Evolutionary conservation across 2,797 vertebrate genomes (phyloP), one percentile per base, ranked within the genome.

Genomic region (Clarias pachynema): DNA sequence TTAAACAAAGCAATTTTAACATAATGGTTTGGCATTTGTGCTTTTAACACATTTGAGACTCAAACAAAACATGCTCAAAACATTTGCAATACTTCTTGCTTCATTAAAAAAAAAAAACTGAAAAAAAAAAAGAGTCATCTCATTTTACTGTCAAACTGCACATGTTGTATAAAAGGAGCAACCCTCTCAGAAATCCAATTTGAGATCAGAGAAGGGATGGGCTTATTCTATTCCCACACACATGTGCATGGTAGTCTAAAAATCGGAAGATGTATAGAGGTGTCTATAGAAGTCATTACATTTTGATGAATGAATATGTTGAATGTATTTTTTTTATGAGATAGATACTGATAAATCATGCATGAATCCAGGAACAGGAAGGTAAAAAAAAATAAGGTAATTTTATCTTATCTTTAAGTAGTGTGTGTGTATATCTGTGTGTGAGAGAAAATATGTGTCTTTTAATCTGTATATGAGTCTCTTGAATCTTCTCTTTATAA

Each of bases 401-500:
- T n/a, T 53, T 26, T 40, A 20, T 18, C 4, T 22, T 49, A 62
- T 29, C 16, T 49, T 65, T 81, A 62, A 49, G 24, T 37, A 59
- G 31, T 6, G 18, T n/a, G 56, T 88, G 75, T 62, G 44, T 44
- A 37, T 0, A 14, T 22, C 16, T 70, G 26, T 72, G 31, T 37
- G 24, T 87, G 26, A 60, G 80, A 83, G 70, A 29, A 57, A 79
- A 62, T 79, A 10, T 40, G 14, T 59, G 44, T 78, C n/a, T 70
- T 63, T 87, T 29, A 81, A 79, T 18, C 40, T 40, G 34, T 34
- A 49, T 60, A 69, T 83, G 22, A 60, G 20, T 86, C 78, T 68
- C 81, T 60, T 53, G n/a, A 74, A 73, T 31, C 16, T 62, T 69
- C 18, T 82, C 3, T 83, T n/a, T 62, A 49, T 49, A 49, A 49